Base-by-base conservation (phyloP, 2,113 vertebrate species). In the Anser brachyrhynchus region DNA sequence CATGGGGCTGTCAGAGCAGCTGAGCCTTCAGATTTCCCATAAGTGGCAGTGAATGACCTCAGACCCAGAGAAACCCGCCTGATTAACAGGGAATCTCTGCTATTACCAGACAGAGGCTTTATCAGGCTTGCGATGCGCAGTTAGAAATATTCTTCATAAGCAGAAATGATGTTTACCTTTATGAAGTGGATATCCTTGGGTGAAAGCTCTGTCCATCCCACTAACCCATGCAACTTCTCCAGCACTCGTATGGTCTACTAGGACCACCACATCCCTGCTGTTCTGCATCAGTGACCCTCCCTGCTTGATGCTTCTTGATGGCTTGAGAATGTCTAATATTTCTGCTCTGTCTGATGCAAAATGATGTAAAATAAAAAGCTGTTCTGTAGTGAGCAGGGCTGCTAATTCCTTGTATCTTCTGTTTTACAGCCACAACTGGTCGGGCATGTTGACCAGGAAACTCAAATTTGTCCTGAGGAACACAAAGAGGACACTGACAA, bases 361-460 rank as follows among this genome's bases (percentile, higher is more conserved):
- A 70, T 51, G 16, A 62, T 44, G 29, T 33, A 77, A 43, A 94
- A 52, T 0, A 1, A 44, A 72, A 46, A n/a, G 52, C 19, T 35
- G 2, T 20, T 44, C 10, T 14, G 55, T 51, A 23, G 16, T 1
- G 12, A 71, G 28, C 23, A 28, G 14, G 31, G 16, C 28, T 74
- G 10, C 43, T 88, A 43, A 92, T 26, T 28, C 8, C 25, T 31
- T 31, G 14, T 25, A 6, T 76, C 77, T 46, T 87, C 44, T 87
- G 2, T 90, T 75, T 94, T 72, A 35, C 90, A 99, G 99, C 82
- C 97, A 98, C 67, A 98, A 98, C 85, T 99, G 98, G 99, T 98
- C 98, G 91, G 97, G 98, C 22, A 93, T 97, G 78, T 97, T 99
- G 96, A 98, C 98, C 28, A 98, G 98, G 71, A 99, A 99, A 98